These are phyloP conservation scores for Cathartes aura DNA, from an alignment of 2,113 vertebrate genomes.

Conservation along the genomic window DNA sequence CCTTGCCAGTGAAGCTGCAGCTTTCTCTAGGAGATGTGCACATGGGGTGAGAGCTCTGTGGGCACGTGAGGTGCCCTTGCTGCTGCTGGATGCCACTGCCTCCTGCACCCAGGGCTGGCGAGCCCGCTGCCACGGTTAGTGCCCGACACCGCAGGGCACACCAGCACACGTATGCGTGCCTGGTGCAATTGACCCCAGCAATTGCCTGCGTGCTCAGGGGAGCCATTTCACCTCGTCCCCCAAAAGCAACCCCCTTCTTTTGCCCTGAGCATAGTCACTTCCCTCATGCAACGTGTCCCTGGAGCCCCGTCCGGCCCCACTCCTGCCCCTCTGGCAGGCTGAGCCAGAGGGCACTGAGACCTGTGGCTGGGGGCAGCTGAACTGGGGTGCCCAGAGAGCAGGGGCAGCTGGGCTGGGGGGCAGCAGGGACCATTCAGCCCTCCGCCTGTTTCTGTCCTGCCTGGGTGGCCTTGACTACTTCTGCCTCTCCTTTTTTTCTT, in stretches of 20 bases:
- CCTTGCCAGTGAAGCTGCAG: not conserved
- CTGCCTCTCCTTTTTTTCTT: not conserved
- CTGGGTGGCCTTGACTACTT: not conserved
- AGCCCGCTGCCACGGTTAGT: accelerated
- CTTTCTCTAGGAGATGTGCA: not conserved
- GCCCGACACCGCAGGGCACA: not conserved
- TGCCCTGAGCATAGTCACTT: not conserved
- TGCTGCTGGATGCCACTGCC: not conserved
- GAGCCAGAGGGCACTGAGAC: not conserved
- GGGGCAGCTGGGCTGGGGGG: not conserved
- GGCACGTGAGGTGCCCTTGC: accelerated
- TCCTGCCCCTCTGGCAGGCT: not conserved
- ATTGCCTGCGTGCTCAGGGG: accelerated
- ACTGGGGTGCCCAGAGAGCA: not conserved
- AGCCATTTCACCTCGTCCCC: not conserved
- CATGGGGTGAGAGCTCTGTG: not conserved
- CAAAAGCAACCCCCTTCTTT: not conserved
- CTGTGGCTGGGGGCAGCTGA: not conserved
- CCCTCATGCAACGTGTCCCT: not conserved
- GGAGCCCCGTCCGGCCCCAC: accelerated
- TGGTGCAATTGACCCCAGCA: not conserved
- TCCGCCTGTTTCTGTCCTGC: not conserved
- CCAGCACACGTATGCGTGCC: accelerated
- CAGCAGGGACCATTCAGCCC: not conserved
- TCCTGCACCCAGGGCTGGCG: accelerated